Conservation (phyloP, 1,140 invertebrate species). For the Magallana ariakensis region DNA sequence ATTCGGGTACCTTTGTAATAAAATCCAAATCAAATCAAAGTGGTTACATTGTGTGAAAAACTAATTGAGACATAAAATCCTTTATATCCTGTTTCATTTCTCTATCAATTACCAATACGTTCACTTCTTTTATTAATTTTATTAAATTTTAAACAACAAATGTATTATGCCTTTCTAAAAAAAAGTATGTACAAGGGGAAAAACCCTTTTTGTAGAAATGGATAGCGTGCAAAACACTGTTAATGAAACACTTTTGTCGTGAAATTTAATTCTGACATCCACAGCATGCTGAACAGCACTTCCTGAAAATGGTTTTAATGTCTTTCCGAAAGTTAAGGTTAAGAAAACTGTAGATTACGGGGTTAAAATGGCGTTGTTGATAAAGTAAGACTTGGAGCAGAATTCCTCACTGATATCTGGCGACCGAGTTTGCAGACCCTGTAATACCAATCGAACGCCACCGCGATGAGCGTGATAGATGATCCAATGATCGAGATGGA, state of each 20-base stretch:
- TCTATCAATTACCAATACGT: too few species aligned
- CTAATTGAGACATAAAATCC: too few species aligned
- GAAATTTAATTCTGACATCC: slow-evolving; percentile 43
- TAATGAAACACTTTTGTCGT: not conserved
- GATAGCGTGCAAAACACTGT: not conserved
- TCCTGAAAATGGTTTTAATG: slow-evolving; percentile 55
- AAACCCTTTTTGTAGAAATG: not conserved
- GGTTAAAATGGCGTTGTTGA: slow-evolving; percentile 63
- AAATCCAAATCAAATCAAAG: too few species aligned
- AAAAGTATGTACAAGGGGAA: too few species aligned
- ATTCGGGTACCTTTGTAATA: too few species aligned
- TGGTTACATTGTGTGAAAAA: too few species aligned
- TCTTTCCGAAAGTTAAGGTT: slow-evolving; percentile 60
- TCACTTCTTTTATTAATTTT: too few species aligned
- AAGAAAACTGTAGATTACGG: slow-evolving; percentile 62
- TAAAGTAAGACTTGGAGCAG: slow-evolving; percentile 60
- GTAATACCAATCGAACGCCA: slow-evolving; percentile 74
- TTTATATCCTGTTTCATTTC: too few species aligned
- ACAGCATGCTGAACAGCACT: slow-evolving; percentile 60
- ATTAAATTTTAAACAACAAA: too few species aligned
- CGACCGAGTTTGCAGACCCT: slow-evolving; percentile 73
- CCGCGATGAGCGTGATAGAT: slow-evolving; percentile 71
- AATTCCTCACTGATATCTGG: slow-evolving; percentile 67
- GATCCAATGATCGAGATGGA: slow-evolving; percentile 74
- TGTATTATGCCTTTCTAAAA: too few species aligned